Evolutionary conservation across 2,113 vertebrate species (phyloP).

Genomic region (Sinocyclocheilus anophthalmus): DNA sequence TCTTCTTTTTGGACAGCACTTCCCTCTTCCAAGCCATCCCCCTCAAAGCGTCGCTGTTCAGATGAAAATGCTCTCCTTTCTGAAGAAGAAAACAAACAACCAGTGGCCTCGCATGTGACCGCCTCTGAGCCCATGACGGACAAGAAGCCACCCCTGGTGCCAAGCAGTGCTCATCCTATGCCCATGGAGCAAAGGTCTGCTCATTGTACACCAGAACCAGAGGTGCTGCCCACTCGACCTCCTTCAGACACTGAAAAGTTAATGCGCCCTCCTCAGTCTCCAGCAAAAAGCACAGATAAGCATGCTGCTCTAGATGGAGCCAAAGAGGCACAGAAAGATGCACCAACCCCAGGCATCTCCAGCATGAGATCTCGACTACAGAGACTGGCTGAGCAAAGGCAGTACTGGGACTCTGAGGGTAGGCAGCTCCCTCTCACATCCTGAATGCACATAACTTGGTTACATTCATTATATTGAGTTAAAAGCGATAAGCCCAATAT

Average conservation of each 20-base stretch:
- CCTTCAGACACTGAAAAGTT: conserved; percentile 33
- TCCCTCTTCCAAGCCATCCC: conserved; percentile 84
- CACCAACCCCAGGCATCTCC: conserved; percentile 50
- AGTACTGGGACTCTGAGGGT: conserved; percentile 83
- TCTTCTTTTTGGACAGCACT: conserved; percentile 69
- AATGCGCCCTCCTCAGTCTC: conserved; percentile 16
- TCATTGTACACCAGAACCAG: conserved; percentile 33
- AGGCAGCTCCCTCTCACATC: not conserved
- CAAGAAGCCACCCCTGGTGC: conserved; percentile 62
- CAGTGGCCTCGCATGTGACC: conserved; percentile 45
- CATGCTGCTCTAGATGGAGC: conserved; percentile 30
- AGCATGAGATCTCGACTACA: conserved; percentile 86
- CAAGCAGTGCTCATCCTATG: conserved; percentile 31
- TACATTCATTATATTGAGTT: not conserved
- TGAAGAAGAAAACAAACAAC: conserved; percentile 79
- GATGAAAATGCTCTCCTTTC: conserved; percentile 68
- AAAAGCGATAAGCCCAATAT: not conserved
- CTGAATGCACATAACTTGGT: not conserved
- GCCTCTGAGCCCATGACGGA: conserved; percentile 68
- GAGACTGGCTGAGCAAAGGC: conserved; percentile 84
- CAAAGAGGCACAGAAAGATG: conserved; percentile 52
- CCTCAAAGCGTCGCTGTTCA: conserved; percentile 89
- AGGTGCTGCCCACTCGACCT: conserved; percentile 9
- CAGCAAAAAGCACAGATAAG: conserved; percentile 34
- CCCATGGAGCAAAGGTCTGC: conserved; percentile 19